These are phyloP conservation scores for Acridotheres tristis DNA, from an alignment of 2,797 vertebrate species.

Conservation along the genomic window DNA sequence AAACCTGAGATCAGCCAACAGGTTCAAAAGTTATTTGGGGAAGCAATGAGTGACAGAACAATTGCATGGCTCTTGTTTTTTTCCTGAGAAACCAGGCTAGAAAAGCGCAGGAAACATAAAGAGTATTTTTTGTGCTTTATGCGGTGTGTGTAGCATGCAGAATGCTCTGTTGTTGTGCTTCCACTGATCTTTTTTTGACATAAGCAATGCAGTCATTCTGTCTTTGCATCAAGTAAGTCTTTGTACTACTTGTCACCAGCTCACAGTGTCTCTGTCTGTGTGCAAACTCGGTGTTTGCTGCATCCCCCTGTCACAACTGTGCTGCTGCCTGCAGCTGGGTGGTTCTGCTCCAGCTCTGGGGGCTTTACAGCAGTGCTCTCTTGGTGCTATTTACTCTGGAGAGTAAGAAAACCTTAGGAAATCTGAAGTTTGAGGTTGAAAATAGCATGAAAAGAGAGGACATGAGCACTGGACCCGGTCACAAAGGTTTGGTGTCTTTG, in stretches of 20 bases:
- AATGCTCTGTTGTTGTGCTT: constrained; percentile 21
- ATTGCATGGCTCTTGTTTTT: background rate
- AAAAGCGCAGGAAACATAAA: background rate
- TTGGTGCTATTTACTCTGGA: background rate
- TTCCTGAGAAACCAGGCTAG: background rate
- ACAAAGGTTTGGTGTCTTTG: background rate
- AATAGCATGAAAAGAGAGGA: background rate
- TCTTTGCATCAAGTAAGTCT: constrained; percentile 34
- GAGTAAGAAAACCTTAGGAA: background rate
- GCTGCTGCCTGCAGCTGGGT: background rate
- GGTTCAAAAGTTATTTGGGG: constrained; percentile 58
- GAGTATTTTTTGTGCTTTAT: background rate
- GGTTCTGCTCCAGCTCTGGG: background rate
- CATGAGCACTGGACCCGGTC: background rate
- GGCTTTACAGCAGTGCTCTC: background rate
- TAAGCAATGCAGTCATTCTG: constrained; percentile 48
- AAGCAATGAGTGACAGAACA: constrained; percentile 60
- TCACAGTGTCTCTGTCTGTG: background rate
- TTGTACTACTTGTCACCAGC: constrained; percentile 52
- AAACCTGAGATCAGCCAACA: constrained; percentile 55
- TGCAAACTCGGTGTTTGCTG: background rate
- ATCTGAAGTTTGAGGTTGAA: background rate
- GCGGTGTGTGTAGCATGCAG: background rate
- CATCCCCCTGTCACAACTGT: background rate
- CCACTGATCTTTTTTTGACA: constrained; percentile 49